Evolutionary conservation across 2,113 vertebrate genomes (phyloP), one percentile per base, ranked within the genome.

Genomic region (Cottus gobio): DNA sequence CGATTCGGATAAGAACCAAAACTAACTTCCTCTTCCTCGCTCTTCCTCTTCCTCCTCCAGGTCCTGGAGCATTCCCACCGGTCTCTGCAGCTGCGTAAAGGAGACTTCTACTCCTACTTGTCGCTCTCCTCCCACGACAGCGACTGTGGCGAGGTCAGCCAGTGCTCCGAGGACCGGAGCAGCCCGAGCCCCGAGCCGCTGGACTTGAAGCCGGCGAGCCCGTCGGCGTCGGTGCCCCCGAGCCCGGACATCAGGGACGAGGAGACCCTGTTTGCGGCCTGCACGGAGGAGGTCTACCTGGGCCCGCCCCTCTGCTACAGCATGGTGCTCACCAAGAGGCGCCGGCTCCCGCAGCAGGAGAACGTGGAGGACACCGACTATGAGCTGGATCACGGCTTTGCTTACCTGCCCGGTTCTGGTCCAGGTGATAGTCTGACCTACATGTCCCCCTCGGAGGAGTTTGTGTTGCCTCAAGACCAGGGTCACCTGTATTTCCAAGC

Each of bases 111-210:
- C 93, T 97, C 97, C 77, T 99, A 99, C 77, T 93, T 99, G 84
- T 99, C 98, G 12, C 96, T 99, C 80, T 99, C 98, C 70, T 99
- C 98, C 71, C 98, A 99, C 81, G 98, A 99, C 93, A 99, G 98
- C 83, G 98, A 99, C 92, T 99, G 98, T 76, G 98, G 98, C n/a
- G 98, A 99, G 82, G 96, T 99, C 84, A 96, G 92, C 84, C 96
- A 80, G 85, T 96, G 95, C 75, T 10, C 90, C 24, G 97, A 98
- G 60, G 96, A 98, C 77, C 96, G 96, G 83, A 96, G 95, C 73
- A 88, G 74, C 58, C 79, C 72, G 0, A 84, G 84, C 44, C 88
- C 88, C 0, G 80, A n/a, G n/a, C n/a, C n/a, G n/a, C n/a, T n/a
- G n/a, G n/a, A n/a, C n/a, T n/a, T n/a, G n/a, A n/a, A n/a, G n/a